Conservation (phyloP, 2,888 invertebrate genomes). For the Anodontia alba region DNA sequence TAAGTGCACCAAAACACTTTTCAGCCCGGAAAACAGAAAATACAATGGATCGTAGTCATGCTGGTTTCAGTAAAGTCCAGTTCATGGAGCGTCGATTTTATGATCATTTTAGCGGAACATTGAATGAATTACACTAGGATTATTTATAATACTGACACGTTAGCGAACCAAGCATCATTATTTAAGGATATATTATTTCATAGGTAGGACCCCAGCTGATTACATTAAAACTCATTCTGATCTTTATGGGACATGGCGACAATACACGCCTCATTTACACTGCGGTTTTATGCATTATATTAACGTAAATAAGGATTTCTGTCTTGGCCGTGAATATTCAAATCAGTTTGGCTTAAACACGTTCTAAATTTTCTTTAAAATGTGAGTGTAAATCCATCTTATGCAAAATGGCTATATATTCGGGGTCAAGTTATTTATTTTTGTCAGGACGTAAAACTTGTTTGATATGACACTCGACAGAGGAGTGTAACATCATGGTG, state of each 20-base stretch:
- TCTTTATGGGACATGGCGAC: slow-evolving; percentile 20
- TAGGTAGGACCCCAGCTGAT: slow-evolving; percentile 13
- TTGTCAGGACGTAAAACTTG: no score
- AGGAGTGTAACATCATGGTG: no score
- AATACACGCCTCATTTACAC: slow-evolving; percentile 1
- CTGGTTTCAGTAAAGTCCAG: no score
- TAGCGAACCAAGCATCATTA: slow-evolving; percentile 7
- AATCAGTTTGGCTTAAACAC: neutral
- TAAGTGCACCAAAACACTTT: no score
- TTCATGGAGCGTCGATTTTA: neutral
- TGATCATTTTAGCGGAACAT: neutral
- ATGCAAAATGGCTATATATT: no score
- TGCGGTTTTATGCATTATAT: slow-evolving; percentile 12
- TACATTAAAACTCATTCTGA: slow-evolving; percentile 10
- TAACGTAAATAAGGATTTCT: slow-evolving; percentile 6
- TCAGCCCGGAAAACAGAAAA: no score
- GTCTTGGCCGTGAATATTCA: neutral
- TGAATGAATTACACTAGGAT: neutral
- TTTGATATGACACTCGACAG: no score
- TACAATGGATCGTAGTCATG: no score
- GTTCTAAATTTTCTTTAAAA: no score
- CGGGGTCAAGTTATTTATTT: no score
- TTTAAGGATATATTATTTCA: slow-evolving; percentile 13
- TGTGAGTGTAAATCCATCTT: no score
- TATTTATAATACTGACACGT: slow-evolving; percentile 14